These are phyloP conservation scores for Conops quadrifasciatus DNA, from an alignment of 2,888 invertebrate species.

Conservation along the genomic window DNA sequence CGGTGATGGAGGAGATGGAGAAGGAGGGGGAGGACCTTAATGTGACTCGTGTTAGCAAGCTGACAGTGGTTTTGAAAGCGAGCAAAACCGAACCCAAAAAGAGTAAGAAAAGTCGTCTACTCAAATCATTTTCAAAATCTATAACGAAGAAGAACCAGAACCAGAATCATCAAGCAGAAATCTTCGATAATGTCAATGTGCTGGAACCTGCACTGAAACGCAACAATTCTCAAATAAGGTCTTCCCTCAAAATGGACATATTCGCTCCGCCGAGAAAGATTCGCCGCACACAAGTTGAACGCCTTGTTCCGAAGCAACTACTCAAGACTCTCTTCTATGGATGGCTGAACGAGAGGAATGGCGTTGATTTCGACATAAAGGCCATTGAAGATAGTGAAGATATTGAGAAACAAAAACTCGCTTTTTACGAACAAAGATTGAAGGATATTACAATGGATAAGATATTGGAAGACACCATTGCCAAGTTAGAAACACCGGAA, in stretches of 20 bases:
- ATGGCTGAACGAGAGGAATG: conserved; percentile 58
- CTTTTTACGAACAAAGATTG: conserved; percentile 45
- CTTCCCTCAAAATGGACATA: conserved; percentile 51
- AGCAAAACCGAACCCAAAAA: conserved; percentile 43
- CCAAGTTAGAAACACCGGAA: conserved; percentile 49
- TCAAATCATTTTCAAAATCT: background rate
- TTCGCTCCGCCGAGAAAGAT: conserved; percentile 60
- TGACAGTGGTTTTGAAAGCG: conserved; percentile 55
- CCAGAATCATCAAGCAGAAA: conserved; percentile 38
- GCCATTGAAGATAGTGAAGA: background rate
- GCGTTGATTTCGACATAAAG: conserved; percentile 53
- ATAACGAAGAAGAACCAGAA: background rate
- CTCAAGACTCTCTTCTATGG: conserved; percentile 58
- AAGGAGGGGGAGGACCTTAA: conserved; percentile 26
- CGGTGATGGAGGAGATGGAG: background rate
- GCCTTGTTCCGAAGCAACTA: conserved; percentile 49
- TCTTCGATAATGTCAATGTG: conserved; percentile 27
- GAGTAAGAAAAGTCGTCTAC: background rate
- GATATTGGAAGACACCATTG: conserved; percentile 54
- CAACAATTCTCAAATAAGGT: conserved; percentile 48
- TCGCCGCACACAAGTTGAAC: conserved; percentile 55
- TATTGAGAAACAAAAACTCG: conserved; percentile 22
- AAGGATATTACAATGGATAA: conserved; percentile 49
- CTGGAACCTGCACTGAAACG: conserved; percentile 48
- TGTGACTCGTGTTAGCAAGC: conserved; percentile 51